phyloP scores from a whole-genome alignment of 2,797 vertebrate species.

The Diceros bicornis region DNA sequence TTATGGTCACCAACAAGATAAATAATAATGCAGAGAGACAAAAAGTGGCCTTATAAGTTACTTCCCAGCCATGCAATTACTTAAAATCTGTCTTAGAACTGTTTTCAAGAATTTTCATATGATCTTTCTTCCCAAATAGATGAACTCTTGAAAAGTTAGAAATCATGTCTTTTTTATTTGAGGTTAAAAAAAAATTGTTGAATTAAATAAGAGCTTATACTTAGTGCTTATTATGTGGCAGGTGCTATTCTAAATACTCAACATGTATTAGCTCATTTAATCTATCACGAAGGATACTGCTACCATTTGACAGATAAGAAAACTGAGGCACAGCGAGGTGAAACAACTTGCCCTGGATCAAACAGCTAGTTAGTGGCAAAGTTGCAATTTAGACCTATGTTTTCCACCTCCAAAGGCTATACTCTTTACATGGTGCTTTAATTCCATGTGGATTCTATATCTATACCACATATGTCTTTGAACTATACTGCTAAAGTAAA shows the following conservation, averaged over 20 bases:
- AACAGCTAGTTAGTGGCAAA: neutral
- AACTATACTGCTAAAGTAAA: neutral
- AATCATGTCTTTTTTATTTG: neutral
- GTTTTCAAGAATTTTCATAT: neutral
- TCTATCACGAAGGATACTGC: neutral
- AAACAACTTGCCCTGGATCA: neutral
- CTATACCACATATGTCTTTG: neutral
- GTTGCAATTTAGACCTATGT: neutral
- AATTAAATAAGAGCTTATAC: neutral
- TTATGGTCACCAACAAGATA: slow-evolving; percentile 16
- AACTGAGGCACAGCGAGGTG: neutral
- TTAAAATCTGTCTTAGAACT: slow-evolving; percentile 23
- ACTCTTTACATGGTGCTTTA: neutral
- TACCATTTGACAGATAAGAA: neutral
- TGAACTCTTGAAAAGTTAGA: neutral
- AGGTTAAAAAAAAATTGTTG: neutral
- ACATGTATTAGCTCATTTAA: neutral
- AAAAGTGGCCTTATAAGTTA: neutral
- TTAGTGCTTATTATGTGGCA: neutral
- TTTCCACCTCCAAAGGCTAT: neutral
- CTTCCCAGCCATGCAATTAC: neutral
- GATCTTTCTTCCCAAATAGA: neutral
- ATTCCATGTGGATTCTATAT: neutral
- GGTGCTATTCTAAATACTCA: neutral
- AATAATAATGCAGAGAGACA: neutral